Conservation (phyloP, 1,140 invertebrate genomes). For the Caenorhabditis tropicalis region DNA sequence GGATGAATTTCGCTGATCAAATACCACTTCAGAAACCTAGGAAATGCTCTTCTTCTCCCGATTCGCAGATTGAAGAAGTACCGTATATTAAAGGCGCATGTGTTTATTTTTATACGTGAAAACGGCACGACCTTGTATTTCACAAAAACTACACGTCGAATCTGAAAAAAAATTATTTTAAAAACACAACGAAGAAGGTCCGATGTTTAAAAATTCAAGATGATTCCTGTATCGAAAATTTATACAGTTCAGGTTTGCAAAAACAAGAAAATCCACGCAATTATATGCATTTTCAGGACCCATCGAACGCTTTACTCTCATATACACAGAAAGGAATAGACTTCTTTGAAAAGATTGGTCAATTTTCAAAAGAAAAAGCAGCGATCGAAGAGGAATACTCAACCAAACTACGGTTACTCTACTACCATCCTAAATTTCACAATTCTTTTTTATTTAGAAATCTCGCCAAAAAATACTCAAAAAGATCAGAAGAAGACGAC, state of each 20-base stretch:
- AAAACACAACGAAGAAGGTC: not conserved
- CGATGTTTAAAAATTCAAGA: not conserved
- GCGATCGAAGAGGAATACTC: constrained; percentile 26
- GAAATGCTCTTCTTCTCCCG: too few relatives aligned
- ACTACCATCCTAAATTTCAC: too few relatives aligned
- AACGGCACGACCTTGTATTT: not conserved
- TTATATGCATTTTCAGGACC: constrained; percentile 25
- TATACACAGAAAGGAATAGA: constrained; percentile 19
- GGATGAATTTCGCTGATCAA: too few relatives aligned
- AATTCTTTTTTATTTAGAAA: not conserved
- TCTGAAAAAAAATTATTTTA: not conserved
- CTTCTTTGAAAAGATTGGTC: constrained; percentile 13
- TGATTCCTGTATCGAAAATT: constrained; percentile 18
- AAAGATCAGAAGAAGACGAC: constrained; percentile 13
- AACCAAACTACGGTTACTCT: not conserved
- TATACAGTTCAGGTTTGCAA: not conserved
- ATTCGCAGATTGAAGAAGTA: too few relatives aligned
- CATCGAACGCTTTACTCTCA: constrained; percentile 5
- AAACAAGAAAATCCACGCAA: too few relatives aligned
- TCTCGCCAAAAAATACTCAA: constrained; percentile 18
- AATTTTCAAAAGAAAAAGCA: constrained; percentile 27
- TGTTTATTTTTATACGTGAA: too few relatives aligned
- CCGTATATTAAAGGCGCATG: not conserved
- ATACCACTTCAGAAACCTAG: too few relatives aligned
- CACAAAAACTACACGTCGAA: not conserved